Evolutionary conservation across 2,113 vertebrate species (phyloP).

Genomic region (Marmota monax): DNA sequence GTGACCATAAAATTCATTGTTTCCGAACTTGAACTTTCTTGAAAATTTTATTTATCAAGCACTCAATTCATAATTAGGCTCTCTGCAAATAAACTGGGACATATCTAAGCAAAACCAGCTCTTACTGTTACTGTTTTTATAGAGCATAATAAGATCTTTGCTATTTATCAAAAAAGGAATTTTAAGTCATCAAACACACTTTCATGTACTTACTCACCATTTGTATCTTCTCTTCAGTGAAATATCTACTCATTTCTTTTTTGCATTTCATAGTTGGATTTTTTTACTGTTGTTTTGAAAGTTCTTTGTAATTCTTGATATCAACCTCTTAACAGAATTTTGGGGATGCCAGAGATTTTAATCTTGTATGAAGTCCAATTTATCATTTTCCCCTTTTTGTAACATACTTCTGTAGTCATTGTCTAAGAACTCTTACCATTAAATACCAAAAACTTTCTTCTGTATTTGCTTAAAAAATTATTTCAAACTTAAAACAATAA

Average conservation of each 20-base stretch:
- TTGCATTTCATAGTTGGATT: background rate
- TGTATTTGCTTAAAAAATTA: background rate
- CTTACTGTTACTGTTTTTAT: background rate
- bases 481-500: background rate
- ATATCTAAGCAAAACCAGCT: background rate
- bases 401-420: background rate
- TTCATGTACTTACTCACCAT: background rate
- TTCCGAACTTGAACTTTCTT: background rate
- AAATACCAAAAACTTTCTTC: background rate
- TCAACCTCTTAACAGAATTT: background rate
- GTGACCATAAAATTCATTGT: background rate
- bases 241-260: background rate
- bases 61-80: background rate
- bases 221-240: background rate
- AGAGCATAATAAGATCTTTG: background rate
- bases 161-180: background rate
- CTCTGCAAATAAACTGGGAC: background rate
- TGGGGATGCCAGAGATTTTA: background rate
- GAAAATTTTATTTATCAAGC: background rate
- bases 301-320: background rate
- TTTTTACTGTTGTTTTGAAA: background rate
- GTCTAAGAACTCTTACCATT: background rate
- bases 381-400: background rate
- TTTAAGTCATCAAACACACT: background rate
- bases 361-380: background rate